phyloP scores from a whole-genome alignment of 2,113 vertebrate species.

The Carassius gibelio region DNA sequence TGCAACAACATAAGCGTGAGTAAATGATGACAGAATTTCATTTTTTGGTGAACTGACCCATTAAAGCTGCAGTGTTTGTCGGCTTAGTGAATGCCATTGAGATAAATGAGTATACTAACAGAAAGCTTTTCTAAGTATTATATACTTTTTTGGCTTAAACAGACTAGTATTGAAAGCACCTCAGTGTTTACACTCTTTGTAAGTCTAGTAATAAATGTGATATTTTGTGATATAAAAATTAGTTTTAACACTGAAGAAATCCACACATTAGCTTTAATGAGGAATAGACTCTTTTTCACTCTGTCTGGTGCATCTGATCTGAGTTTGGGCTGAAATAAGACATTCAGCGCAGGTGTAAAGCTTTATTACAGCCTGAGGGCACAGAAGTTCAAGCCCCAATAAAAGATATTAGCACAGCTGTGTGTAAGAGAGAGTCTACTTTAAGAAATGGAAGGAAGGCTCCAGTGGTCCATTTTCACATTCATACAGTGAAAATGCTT shows the following conservation, averaged over 20 bases:
- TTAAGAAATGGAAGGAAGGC: neutral
- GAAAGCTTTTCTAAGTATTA: neutral
- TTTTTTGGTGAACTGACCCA: neutral
- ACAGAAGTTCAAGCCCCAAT: conserved; percentile 26
- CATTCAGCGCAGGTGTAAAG: conserved; percentile 1
- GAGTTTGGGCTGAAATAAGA: conserved; percentile 13
- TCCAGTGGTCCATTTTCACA: conserved; percentile 2
- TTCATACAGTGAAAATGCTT: conserved; percentile 1
- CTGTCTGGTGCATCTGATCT: neutral
- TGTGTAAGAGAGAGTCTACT: conserved; percentile 1
- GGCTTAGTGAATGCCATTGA: neutral
- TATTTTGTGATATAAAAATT: neutral
- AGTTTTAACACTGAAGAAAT: neutral
- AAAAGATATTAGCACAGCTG: conserved; percentile 26
- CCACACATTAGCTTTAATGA: conserved; percentile 16
- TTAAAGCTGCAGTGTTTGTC: neutral
- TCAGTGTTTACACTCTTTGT: neutral
- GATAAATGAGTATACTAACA: neutral
- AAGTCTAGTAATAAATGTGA: neutral
- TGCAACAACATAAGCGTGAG: neutral
- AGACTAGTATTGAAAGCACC: neutral
- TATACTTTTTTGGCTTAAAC: neutral
- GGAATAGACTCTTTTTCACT: neutral
- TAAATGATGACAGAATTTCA: neutral
- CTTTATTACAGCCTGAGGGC: conserved; percentile 36